Conservation (phyloP, 2,113 vertebrate genomes). For the Nothocercus julius region DNA sequence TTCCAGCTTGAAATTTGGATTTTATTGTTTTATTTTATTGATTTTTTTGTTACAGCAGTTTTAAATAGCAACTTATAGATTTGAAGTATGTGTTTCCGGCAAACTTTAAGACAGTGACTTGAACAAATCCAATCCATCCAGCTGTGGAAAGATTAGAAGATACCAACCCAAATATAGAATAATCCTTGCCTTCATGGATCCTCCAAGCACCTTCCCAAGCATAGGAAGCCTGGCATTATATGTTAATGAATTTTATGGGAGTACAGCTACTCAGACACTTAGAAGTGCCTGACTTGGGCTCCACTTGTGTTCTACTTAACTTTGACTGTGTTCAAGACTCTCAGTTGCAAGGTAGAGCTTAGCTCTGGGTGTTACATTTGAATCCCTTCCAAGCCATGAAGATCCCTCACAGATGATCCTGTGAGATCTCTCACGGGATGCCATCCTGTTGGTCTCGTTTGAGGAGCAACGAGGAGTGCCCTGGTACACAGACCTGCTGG, state of each 20-base stretch:
- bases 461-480: background rate
- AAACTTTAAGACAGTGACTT: background rate
- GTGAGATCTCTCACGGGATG: background rate
- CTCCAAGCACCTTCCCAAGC: background rate
- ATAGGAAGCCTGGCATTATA: background rate
- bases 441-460: accelerated
- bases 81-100: background rate
- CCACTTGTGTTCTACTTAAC: background rate
- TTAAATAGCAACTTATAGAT: background rate
- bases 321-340: background rate
- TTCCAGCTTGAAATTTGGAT: background rate
- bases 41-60: background rate
- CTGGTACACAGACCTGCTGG: background rate
- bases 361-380: background rate
- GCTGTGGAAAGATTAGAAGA: background rate
- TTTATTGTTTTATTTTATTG: background rate
- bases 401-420: too few relatives aligned
- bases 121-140: too few relatives aligned
- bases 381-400: background rate
- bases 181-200: background rate
- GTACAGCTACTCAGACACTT: background rate
- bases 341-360: background rate
- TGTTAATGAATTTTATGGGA: background rate
- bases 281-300: background rate
- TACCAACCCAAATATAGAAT: background rate